These are phyloP conservation scores for Jacana jacana DNA, from an alignment of 2,113 vertebrate species.

Conservation along the genomic window DNA sequence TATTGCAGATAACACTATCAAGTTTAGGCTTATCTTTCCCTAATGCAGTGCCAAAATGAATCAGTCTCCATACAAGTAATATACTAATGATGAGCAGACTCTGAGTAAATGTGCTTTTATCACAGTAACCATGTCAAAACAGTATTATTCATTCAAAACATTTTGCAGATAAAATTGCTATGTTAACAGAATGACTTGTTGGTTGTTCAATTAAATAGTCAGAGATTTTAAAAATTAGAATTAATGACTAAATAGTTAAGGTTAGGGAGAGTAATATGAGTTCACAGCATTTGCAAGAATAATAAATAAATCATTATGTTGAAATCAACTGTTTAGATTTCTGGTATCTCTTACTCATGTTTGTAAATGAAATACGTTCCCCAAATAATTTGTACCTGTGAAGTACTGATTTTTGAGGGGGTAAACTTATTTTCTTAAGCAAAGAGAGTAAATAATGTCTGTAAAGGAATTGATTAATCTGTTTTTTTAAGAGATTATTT, in stretches of 20 bases:
- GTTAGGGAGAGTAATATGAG: background rate
- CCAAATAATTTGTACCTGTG: background rate
- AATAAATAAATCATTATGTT: background rate
- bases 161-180: constrained; percentile 1
- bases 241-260: background rate
- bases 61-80: background rate
- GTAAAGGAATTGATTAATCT: background rate
- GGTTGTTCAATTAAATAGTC: background rate
- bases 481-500: background rate
- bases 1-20: background rate
- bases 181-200: background rate
- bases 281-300: background rate
- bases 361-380: background rate
- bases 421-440: background rate
- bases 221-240: background rate
- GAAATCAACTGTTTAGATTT: background rate
- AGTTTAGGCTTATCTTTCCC: background rate
- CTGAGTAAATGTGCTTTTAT: background rate
- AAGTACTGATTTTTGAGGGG: background rate
- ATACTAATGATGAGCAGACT: background rate
- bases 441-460: background rate
- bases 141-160: constrained; percentile 8
- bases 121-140: background rate
- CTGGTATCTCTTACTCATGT: background rate
- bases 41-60: background rate